Evolutionary conservation across 2,888 invertebrate genomes (phyloP), one percentile per base, ranked within the genome.

Genomic region (Acheta domesticus): DNA sequence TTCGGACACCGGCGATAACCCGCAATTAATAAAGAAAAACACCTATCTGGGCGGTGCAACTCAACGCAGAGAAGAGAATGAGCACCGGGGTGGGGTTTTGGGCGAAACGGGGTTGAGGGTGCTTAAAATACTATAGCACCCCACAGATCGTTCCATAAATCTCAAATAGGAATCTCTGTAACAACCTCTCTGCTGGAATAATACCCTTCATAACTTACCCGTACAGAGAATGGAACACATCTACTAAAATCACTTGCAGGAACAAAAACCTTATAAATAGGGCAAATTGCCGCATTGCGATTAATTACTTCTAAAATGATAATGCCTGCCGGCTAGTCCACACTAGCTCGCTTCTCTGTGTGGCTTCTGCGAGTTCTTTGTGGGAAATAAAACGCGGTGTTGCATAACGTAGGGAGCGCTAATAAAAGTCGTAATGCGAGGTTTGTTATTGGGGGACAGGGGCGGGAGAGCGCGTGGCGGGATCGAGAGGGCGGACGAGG

Each of bases 181-280:
- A 62, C 62, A 62, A 62, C 14, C 16, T 62, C 62, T 62, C 62
- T n/a, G 62, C 62, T 62, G 62, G 62, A 62, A 62, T 62, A 62
- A 62, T 62, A 19, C 62, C 62, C 62, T 62, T 62, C 62, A 62
- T 62, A 62, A 62, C 62, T 62, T n/a, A 14, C 62, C 14, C 16
- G n/a, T 62, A 62, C 62, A 62, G n/a, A 62, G 62, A 62, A 62
- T 62, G 62, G n/a, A n/a, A 62, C 62, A 62, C 62, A 62, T 62
- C 62, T 62, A 62, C 62, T 62, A 62, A 62, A 62, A 62, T 62
- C 62, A 62, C 62, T 62, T 62, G 14, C 62, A 62, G 62, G 62
- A 62, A 62, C 62, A 62, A 62, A 62, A 62, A 62, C 62, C 62
- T 62, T 62, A 62, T 62, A 62, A 62, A 62, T 62, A 62, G 62